Conservation (phyloP, 2,797 vertebrate species). For the Acanthurus tractus region DNA sequence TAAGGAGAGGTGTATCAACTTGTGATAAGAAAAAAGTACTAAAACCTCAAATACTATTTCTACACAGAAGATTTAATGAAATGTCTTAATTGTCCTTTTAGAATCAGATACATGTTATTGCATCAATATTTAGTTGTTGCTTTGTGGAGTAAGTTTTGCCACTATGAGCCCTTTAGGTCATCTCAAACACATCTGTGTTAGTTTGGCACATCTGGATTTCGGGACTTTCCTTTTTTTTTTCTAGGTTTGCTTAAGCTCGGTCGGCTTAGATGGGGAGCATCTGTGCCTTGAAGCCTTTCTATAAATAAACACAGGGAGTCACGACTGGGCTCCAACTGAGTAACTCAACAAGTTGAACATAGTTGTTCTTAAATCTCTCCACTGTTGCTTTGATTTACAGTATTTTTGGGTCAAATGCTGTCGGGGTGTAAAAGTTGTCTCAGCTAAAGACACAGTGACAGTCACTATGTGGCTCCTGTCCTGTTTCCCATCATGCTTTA, state of each 20-base stretch:
- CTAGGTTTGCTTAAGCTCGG: constrained; percentile 25
- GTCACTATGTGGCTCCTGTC: background rate
- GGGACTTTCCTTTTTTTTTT: constrained; percentile 20
- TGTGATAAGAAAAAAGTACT: background rate
- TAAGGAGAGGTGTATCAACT: background rate
- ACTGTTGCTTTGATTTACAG: background rate
- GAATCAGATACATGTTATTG: background rate
- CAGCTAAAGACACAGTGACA: background rate
- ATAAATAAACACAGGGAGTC: constrained; percentile 54
- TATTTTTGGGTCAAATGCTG: background rate
- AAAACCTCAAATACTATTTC: no score
- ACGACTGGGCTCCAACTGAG: constrained; percentile 18
- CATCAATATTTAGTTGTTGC: background rate
- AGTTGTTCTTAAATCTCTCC: constrained; percentile 22
- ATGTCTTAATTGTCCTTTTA: background rate
- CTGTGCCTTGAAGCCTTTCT: constrained; percentile 53
- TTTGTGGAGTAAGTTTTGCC: background rate
- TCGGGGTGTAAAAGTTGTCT: background rate
- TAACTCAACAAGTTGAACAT: constrained; percentile 21
- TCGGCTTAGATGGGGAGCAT: constrained; percentile 26
- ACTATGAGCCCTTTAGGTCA: background rate
- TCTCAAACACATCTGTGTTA: constrained; percentile 15
- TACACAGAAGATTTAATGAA: background rate
- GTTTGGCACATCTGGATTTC: constrained; percentile 31
- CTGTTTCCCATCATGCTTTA: background rate